Evolutionary conservation across 2,888 invertebrate genomes (phyloP).

Genomic region (Nephrotoma appendiculata): DNA sequence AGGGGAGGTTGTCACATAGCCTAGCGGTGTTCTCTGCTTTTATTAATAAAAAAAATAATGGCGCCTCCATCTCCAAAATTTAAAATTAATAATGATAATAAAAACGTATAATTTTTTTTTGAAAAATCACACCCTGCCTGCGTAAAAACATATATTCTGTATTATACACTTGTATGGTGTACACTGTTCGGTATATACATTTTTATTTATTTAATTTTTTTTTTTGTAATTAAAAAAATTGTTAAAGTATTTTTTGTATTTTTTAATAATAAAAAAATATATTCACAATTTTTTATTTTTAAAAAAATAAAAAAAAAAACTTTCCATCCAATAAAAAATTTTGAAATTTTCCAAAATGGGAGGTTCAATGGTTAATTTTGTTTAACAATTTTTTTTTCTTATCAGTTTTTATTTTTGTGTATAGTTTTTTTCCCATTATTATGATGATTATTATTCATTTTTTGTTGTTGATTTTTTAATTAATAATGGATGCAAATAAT

Average conservation of each 20-base stretch:
- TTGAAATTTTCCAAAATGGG: background rate
- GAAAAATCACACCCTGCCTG: background rate
- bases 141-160: background rate
- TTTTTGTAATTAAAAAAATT: background rate
- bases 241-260: background rate
- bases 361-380: background rate
- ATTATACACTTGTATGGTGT: background rate
- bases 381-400: background rate
- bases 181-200: background rate
- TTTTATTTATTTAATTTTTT: background rate
- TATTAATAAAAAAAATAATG: background rate
- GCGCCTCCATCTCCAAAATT: background rate
- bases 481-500: background rate
- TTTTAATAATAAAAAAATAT: background rate
- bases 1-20: background rate
- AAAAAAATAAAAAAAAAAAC: background rate
- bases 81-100: background rate
- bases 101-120: background rate
- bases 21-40: background rate
- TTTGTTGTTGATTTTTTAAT: background rate
- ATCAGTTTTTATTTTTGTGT: background rate
- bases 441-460: background rate
- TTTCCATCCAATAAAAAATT: background rate
- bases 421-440: background rate
- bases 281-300: background rate